A percentile compares a stretch with the other conserved stretches of the same genome.
phyloP scores from a whole-genome alignment of 1,140 invertebrate species.

The Muscidifurax raptorellus region DNA sequence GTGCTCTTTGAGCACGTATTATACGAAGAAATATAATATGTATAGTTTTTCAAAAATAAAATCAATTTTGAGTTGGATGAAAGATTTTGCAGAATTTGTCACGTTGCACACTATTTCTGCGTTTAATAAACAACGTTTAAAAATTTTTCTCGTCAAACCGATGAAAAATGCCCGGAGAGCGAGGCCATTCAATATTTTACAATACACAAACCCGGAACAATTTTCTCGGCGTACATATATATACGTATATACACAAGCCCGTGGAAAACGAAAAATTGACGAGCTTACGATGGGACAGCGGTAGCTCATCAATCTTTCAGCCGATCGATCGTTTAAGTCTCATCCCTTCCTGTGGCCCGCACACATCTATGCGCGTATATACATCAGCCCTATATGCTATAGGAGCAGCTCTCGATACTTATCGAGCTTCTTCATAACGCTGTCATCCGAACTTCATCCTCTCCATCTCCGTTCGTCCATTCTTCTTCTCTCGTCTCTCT shows the following conservation, averaged over 20 bases:
- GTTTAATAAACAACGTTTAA: background rate
- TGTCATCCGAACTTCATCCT: conserved; percentile 40
- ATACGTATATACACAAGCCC: background rate
- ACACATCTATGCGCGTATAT: background rate
- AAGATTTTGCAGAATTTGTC: too few relatives aligned
- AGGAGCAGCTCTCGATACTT: conserved; percentile 40
- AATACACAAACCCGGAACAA: background rate
- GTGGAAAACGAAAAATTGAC: conserved; percentile 19
- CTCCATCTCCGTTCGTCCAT: background rate
- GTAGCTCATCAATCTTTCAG: conserved; percentile 33
- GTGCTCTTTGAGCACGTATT: background rate
- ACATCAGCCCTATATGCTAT: background rate
- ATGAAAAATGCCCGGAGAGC: background rate
- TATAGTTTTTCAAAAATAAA: too few relatives aligned
- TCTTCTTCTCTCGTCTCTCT: conserved; percentile 26
- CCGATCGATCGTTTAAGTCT: conserved; percentile 43
- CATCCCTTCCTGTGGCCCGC: background rate
- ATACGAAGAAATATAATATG: background rate
- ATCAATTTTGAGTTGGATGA: too few relatives aligned
- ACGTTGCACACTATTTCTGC: background rate
- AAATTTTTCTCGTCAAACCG: background rate
- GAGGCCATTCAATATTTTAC: background rate
- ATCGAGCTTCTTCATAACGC: conserved; percentile 44
- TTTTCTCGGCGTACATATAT: background rate
- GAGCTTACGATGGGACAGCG: background rate